Evolutionary conservation across 2,797 vertebrate species (phyloP).

Genomic region (Hozukius guyotensis): DNA sequence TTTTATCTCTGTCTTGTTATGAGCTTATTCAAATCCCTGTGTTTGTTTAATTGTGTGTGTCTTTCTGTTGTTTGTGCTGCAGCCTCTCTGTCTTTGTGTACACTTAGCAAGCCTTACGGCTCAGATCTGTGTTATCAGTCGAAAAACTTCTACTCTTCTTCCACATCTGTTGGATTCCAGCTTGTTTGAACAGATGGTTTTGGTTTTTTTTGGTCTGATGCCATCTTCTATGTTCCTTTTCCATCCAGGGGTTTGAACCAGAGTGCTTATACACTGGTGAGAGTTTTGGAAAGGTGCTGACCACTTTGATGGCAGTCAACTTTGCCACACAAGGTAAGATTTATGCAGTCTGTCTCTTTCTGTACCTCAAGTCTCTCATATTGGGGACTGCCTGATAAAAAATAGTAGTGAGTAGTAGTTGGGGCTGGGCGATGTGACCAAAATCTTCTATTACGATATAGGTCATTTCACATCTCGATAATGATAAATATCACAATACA

Average conservation of each 20-base stretch:
- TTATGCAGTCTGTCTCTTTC: background rate
- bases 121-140: slow-evolving; percentile 2
- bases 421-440: too few species aligned
- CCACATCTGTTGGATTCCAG: background rate
- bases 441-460: too few species aligned
- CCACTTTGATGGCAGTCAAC: slow-evolving; percentile 90
- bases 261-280: slow-evolving; percentile 90
- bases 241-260: slow-evolving; percentile 91
- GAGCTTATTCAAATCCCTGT: slow-evolving; percentile 37
- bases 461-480: too few species aligned
- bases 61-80: slow-evolving; percentile 26
- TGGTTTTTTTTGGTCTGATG: slow-evolving; percentile 15
- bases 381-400: background rate
- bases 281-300: slow-evolving; percentile 91
- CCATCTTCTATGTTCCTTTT: slow-evolving; percentile 37
- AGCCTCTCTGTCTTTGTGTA: background rate
- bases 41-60: slow-evolving; percentile 7
- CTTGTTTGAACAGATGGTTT: background rate
- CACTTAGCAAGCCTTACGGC: background rate
- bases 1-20: slow-evolving; percentile 49
- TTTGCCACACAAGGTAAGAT: slow-evolving; percentile 94
- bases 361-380: background rate
- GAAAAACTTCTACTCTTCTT: background rate
- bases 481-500: too few species aligned
- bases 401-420: background rate